phyloP scores from a whole-genome alignment of 2,113 vertebrate genomes.

The Taxidea taxus region DNA sequence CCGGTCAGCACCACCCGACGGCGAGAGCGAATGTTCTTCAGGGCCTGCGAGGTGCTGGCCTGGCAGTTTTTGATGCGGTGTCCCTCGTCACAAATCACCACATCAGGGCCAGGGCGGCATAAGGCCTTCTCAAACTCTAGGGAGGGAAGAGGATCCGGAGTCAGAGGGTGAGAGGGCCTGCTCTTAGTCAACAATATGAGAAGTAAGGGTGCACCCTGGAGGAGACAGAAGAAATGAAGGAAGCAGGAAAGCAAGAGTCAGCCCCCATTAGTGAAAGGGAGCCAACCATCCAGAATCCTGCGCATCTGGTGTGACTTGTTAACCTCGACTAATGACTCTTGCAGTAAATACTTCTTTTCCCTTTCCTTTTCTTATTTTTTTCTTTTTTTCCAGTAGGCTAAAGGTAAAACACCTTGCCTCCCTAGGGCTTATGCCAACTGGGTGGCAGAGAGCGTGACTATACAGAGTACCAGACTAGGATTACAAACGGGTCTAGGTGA shows the following conservation, averaged over 20 bases:
- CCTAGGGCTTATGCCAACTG: background rate
- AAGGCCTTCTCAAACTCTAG: slow-evolving; percentile 96
- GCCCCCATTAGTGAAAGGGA: slow-evolving; percentile 50
- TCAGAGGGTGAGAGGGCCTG: slow-evolving; percentile 71
- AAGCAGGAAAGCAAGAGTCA: slow-evolving; percentile 72
- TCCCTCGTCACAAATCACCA: slow-evolving; percentile 98
- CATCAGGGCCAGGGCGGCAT: slow-evolving; percentile 94
- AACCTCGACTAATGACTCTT: background rate
- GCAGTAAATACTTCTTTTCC: background rate
- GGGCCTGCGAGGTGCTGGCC: slow-evolving; percentile 96
- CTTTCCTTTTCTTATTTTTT: background rate
- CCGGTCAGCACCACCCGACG: slow-evolving; percentile 96
- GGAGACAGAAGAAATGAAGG: slow-evolving; percentile 73
- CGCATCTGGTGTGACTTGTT: background rate
- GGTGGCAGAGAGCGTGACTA: background rate
- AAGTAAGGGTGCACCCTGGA: slow-evolving; percentile 69
- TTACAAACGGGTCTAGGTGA: background rate
- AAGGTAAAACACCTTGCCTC: slow-evolving; percentile 6
- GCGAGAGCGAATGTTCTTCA: slow-evolving; percentile 97
- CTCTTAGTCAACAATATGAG: slow-evolving; percentile 72
- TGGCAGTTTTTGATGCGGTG: slow-evolving; percentile 99
- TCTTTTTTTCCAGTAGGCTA: background rate
- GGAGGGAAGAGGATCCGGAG: slow-evolving; percentile 74
- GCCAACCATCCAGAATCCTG: background rate
- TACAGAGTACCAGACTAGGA: background rate